phyloP scores from a whole-genome alignment of 2,113 vertebrate species.

The Acanthisitta chloris region DNA sequence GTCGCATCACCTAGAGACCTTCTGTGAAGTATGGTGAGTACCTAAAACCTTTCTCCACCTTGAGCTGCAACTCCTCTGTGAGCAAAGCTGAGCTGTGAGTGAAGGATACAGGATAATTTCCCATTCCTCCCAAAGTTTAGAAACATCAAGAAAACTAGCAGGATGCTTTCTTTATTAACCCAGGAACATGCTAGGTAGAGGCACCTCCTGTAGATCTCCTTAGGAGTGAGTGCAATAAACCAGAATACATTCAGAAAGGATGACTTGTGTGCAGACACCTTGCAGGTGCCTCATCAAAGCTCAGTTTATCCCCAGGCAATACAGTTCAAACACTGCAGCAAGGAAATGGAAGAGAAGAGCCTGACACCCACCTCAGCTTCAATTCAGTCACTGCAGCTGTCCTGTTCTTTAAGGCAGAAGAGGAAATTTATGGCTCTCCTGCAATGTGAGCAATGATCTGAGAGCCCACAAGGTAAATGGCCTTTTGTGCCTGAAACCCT shows the following conservation, averaged over 20 bases:
- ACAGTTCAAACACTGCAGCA: not conserved
- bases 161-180: not conserved
- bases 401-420: not conserved
- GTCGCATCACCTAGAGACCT: not conserved
- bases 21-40: not conserved
- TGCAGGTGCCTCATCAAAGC: slow-evolving; percentile 39
- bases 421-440: not conserved
- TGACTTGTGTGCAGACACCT: not conserved
- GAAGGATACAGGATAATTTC: not conserved
- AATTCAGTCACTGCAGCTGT: not conserved
- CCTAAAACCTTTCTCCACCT: not conserved
- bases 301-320: not conserved
- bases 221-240: not conserved
- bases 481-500: not conserved
- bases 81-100: not conserved
- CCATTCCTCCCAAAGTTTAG: not conserved
- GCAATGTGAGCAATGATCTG: not conserved
- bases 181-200: not conserved
- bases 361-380: not conserved
- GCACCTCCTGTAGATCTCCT: not conserved
- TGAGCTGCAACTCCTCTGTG: not conserved
- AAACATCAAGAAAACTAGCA: not conserved
- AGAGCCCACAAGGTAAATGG: not conserved
- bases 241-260: not conserved
- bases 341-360: not conserved